Evolutionary conservation across 2,888 invertebrate species (phyloP), one percentile per base, ranked within the genome.

Genomic region (Cheilosia variabilis): DNA sequence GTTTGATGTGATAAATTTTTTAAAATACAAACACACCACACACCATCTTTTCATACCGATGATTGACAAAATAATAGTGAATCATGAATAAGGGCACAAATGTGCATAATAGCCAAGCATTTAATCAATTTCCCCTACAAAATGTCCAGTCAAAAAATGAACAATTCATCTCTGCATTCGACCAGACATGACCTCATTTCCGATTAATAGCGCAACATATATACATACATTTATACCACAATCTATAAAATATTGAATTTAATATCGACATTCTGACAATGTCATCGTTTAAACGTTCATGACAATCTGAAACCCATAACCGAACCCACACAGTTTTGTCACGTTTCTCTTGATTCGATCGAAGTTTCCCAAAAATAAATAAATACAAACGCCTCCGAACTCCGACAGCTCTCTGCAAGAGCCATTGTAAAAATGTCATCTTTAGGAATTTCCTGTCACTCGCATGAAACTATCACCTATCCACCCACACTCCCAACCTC

Each of bases 371-470:
- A 9, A 58, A 47, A 47, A 69, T 0, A 31, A 19, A 47, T 31
- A 24, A 60, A 50, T 34, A 10, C 55, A 24, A 45, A 57, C 43
- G 19, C 41, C 24, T 31, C 15, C 19, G 43, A 53, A 31, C 24
- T 31, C 15, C 19, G 43, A 53, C 58, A 69, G 22, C 17, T 22
- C 17, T 69, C 73, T 68, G 66, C 60, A 45, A 24, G 57, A 37
- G 62, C 43, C 60, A 66, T 76, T 76, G 60, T 60, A 27, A 34
- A 82, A 77, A 24, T 68, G 78, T 62, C 72, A 78, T 78, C 72
- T 72, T 47, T 68, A 68, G 66, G 66, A 78, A 78, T 78, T 78
- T 78, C 43, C 66, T 78, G 82, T 78, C 78, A 78, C 55, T 72
- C 71, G 41, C 72, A 78, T 10, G 43, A 77, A 78, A 83, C 72